Evolutionary conservation across 2,113 vertebrate species (phyloP), one percentile per base, ranked within the genome.

Genomic region (Brevimyrus niger): DNA sequence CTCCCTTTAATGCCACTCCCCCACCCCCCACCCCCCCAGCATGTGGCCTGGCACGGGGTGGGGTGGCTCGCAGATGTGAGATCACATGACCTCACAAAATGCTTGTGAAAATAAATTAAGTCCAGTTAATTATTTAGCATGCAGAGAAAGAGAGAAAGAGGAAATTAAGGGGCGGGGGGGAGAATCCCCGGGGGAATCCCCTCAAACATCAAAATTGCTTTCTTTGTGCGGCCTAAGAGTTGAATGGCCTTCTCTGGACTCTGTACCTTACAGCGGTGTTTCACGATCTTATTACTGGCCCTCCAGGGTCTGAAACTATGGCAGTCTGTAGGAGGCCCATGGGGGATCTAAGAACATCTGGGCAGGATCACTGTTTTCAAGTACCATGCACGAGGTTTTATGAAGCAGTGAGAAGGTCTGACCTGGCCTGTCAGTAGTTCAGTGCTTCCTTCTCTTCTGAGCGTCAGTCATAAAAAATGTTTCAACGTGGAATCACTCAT

Each of bases 81-180:
- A 50, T 35, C n/a, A 42, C 44, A 76, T 53, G 47, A 48, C 46
- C 61, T 42, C 61, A 35, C 2, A 10, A 21, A 84, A 88, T 90
- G 51, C 46, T 90, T 42, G 38, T 83, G 80, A 73, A 76, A 44
- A 88, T 88, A 65, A 87, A 90, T 90, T 65, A 90, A 61, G 44
- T 6, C 17, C 17, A 23, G 10, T 90, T 88, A 90, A 90, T 90
- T 90, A 90, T 90, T 88, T 88, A 88, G 47, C 23, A 31, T 21
- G 21, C 27, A 88, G 65, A 23, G 53, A 7, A 53, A 21, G 51
- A 19, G 51, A 21, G 1, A 90, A 90, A 80, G 42, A 87, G 44
- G 35, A 90, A 83, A 55, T 82, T 23, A 50, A 53, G 31, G 21
- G 73, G 19, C 19, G 17, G 42, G 23, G 50, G 48, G 35, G 82